phyloP scores from a whole-genome alignment of 2,888 invertebrate genomes.

The Eristalinus aeneus region DNA sequence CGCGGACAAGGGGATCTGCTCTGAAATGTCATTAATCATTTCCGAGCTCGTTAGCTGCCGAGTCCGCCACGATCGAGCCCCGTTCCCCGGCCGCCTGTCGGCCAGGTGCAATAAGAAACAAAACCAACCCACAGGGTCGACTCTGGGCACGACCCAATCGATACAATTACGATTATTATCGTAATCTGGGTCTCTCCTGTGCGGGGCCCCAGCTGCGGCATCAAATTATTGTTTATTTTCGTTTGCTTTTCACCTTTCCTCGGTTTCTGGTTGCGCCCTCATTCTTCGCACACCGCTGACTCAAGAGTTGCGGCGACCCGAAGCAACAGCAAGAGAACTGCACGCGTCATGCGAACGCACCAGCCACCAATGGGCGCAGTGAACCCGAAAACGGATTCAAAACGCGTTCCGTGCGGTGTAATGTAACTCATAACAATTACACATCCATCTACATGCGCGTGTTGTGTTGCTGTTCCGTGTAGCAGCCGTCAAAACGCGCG shows the following conservation, averaged over 20 bases:
- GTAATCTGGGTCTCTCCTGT: conserved; percentile 60
- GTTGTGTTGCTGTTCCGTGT: conserved; percentile 62
- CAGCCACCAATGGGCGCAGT: conserved; percentile 28
- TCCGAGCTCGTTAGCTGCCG: conserved; percentile 43
- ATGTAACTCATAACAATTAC: conserved; percentile 68
- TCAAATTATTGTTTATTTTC: conserved; percentile 56
- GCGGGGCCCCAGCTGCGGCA: conserved; percentile 11
- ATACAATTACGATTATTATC: conserved; percentile 69
- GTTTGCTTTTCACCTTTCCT: conserved; percentile 7
- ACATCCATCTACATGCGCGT: conserved; percentile 67
- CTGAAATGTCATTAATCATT: conserved; percentile 61
- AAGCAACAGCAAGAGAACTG: conserved; percentile 23
- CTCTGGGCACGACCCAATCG: conserved; percentile 68
- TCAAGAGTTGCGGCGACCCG: conserved; percentile 10
- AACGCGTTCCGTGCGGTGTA: conserved; percentile 39
- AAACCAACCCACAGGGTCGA: conserved; percentile 56
- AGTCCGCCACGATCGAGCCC: background rate
- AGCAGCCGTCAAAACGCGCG: background rate
- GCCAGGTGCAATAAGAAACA: conserved; percentile 47
- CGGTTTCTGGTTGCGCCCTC: conserved; percentile 29
- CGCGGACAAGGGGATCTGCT: conserved; percentile 7
- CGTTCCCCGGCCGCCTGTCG: conserved; percentile 9
- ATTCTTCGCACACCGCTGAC: conserved; percentile 43
- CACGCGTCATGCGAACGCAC: conserved; percentile 59
- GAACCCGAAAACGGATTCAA: conserved; percentile 36